Percentiles rank a stretch among this genome's conserved stretches.
phyloP scores from a whole-genome alignment of 1,140 invertebrate genomes.

The Lycorma delicatula region DNA sequence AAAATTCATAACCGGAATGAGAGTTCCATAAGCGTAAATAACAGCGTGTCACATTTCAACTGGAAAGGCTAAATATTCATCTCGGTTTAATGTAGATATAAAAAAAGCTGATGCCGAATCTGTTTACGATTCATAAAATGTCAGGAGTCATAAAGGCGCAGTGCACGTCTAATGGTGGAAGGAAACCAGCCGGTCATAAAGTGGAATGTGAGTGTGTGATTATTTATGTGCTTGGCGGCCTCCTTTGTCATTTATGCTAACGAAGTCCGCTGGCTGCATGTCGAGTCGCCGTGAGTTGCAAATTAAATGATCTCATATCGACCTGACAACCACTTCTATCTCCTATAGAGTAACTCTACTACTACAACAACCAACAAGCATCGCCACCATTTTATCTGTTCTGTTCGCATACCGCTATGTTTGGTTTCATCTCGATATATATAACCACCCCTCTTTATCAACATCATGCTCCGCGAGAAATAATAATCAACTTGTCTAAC shows the following conservation, averaged over 20 bases:
- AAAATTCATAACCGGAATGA: slow-evolving; percentile 1
- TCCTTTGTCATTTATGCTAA: slow-evolving; percentile 1
- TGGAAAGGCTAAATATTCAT: slow-evolving; percentile 1
- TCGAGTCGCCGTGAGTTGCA: not conserved
- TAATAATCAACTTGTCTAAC: no score
- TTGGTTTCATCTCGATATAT: no score
- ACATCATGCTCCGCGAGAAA: no score
- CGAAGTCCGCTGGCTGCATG: not conserved
- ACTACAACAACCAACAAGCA: no score
- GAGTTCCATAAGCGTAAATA: not conserved
- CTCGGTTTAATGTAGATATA: slow-evolving; percentile 1
- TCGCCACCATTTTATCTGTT: no score
- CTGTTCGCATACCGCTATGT: no score
- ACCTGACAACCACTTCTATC: no score
- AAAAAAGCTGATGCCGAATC: not conserved
- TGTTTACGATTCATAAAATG: slow-evolving; percentile 1
- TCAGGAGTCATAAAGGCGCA: not conserved
- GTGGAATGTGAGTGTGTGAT: not conserved
- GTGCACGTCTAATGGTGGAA: not conserved
- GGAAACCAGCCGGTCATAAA: slow-evolving; percentile 1
- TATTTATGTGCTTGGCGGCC: not conserved
- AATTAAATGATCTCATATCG: not conserved
- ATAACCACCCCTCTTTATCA: no score
- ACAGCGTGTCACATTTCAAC: not conserved
- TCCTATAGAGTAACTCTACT: no score